Evolutionary conservation across 1,140 invertebrate species (phyloP).

Genomic region (Macrotrachela quadricornifera): DNA sequence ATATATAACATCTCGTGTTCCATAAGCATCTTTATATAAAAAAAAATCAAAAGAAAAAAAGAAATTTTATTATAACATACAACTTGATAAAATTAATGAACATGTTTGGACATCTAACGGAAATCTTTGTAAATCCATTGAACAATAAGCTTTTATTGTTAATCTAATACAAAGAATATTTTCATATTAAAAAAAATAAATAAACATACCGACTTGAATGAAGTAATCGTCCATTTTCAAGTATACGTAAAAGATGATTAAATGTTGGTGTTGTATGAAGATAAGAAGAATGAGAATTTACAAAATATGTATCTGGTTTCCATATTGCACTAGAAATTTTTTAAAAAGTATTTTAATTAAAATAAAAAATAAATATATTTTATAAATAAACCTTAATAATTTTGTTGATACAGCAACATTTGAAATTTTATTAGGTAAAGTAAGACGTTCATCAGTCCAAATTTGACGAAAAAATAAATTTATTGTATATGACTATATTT

Average conservation of each 20-base stretch:
- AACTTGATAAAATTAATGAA: neutral
- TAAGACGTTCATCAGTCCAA: constrained; percentile 18
- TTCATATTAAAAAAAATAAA: neutral
- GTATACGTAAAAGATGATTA: constrained; percentile 26
- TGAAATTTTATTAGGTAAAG: constrained; percentile 12
- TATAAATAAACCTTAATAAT: constrained; percentile 9
- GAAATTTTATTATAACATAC: neutral
- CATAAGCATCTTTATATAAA: neutral
- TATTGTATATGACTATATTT: constrained; percentile 19
- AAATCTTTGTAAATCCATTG: constrained; percentile 70
- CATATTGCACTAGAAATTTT: no score
- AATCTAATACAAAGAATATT: constrained; percentile 18
- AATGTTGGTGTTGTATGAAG: constrained; percentile 27
- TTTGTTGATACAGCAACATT: constrained; percentile 9
- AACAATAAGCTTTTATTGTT: constrained; percentile 64
- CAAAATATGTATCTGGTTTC: constrained; percentile 21
- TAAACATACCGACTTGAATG: constrained; percentile 19
- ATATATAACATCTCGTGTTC: neutral
- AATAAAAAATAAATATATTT: no score
- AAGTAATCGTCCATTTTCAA: constrained; percentile 17
- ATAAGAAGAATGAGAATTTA: constrained; percentile 30
- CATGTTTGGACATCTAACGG: constrained; percentile 27
- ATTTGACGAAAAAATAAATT: constrained; percentile 23
- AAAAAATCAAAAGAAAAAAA: neutral
- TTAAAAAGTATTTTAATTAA: no score